These are phyloP conservation scores for Tachuris rubrigastra DNA, from an alignment of 2,113 vertebrate species.

Conservation along the genomic window DNA sequence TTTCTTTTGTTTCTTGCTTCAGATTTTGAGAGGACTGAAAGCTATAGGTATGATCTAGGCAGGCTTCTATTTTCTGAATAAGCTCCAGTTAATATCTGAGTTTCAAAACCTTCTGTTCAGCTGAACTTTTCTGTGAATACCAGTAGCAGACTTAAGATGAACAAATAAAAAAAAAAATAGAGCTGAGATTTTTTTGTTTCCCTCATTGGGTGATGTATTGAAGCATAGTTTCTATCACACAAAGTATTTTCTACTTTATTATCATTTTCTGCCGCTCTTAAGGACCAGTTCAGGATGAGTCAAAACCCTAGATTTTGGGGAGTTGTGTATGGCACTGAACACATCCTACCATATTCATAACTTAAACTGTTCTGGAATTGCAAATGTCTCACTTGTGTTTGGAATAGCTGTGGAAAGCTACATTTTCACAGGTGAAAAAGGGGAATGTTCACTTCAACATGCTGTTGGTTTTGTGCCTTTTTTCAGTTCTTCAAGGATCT, in stretches of 20 bases:
- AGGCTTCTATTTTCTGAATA: background rate
- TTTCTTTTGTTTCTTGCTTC: background rate
- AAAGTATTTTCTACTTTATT: background rate
- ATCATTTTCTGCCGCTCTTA: background rate
- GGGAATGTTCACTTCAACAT: background rate
- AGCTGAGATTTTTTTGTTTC: background rate
- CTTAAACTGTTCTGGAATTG: background rate
- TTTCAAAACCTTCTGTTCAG: background rate
- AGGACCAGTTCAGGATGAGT: background rate
- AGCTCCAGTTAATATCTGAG: background rate
- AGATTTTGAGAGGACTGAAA: background rate
- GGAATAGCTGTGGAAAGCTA: background rate
- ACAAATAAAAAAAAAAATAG: background rate
- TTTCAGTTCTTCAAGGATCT: constrained; percentile 79
- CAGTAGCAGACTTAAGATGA: background rate
- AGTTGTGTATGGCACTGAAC: background rate
- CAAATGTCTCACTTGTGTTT: background rate
- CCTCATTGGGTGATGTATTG: background rate
- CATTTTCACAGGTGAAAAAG: background rate
- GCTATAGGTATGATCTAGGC: background rate
- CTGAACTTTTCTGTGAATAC: background rate
- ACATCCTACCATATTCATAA: background rate
- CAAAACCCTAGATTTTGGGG: background rate
- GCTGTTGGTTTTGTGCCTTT: background rate
- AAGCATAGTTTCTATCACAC: background rate